These are phyloP conservation scores for Pituophis catenifer DNA, from an alignment of 2,113 vertebrate species.

Conservation along the genomic window DNA sequence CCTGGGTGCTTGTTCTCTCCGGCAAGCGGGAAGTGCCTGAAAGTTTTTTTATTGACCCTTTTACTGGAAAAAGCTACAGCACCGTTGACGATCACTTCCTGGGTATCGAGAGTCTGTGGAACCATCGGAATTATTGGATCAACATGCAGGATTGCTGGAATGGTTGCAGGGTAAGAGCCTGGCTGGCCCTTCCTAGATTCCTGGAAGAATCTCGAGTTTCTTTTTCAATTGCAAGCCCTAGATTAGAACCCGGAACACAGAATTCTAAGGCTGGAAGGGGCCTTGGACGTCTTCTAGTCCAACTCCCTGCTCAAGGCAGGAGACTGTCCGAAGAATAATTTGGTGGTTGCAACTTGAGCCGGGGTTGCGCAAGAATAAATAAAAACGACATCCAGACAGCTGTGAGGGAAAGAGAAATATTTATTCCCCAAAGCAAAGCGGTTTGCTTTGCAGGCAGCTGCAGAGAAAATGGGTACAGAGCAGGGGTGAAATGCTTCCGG, in stretches of 20 bases:
- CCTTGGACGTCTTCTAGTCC: background rate
- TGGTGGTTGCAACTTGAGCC: background rate
- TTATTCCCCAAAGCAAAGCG: background rate
- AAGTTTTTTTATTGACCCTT: slow-evolving; percentile 88
- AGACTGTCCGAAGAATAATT: background rate
- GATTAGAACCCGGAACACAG: background rate
- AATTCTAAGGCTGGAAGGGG: background rate
- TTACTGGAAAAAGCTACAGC: slow-evolving; percentile 75
- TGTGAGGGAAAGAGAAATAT: background rate
- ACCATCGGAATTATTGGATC: slow-evolving; percentile 88
- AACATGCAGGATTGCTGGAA: slow-evolving; percentile 90
- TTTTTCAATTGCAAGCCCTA: background rate
- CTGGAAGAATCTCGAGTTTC: background rate
- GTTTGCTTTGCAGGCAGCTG: background rate
- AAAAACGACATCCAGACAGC: background rate
- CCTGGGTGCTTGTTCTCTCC: slow-evolving; percentile 87
- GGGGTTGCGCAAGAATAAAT: background rate
- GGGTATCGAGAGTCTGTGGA: slow-evolving; percentile 91
- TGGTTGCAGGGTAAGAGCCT: slow-evolving; percentile 23
- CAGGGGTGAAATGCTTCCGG: too few species aligned
- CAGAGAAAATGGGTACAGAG: too few species aligned
- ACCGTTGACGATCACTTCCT: slow-evolving; percentile 75
- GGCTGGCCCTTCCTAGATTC: background rate
- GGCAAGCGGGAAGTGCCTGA: slow-evolving; percentile 81
- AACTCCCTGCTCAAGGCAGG: background rate